Base-by-base conservation (phyloP, 2,797 vertebrate species). In the Myotis planiceps region DNA sequence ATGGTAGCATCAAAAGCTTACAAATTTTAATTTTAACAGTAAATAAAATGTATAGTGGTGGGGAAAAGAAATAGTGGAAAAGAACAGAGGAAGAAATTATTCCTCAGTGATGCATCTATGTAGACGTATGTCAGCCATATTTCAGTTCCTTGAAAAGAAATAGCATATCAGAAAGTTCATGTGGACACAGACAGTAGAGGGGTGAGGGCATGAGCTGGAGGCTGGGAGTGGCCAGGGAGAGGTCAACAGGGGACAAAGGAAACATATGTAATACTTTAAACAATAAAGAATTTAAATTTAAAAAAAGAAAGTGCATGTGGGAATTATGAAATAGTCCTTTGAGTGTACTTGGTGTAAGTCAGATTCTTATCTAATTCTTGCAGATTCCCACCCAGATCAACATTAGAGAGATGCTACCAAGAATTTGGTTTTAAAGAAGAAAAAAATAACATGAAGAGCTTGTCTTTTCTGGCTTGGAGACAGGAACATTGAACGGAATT, bases 371-470 rank as follows among this genome's bases (percentile, higher is more conserved):
- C 23, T 39, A 83, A 39, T 82, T 34, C 53, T 91, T 91, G 27
- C 39, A 82, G 37, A 58, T 58, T 58, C 5, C 29, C 39, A 85
- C 27, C 37, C 45, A 71, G 34, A 47, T 71, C 21, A 84, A 80
- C 19, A 71, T 72, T 75, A 86, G 29, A 90, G 16, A 76, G 78
- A 58, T 91, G 39, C 34, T 72, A 95, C n/a, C 42, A 92, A 85
- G 29, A 84, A 88, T 66, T 7, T n/a, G 68, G 51, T 47, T 45
- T 53, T 45, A 60, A 49, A 90, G 16, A 74, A 85, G 27, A 79
- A 72, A 42, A 42, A 3, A 88, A 34, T 79, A 90, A 42, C 16
- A 78, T 74, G 19, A 45, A n/a, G 16, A 79, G 37, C 5, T 89
- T 87, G 3, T 42, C 55, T n/a, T 60, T 74, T 47, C 76, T 81